These are phyloP conservation scores for Bombus confusus DNA, from an alignment of 1,140 invertebrate species.

Conservation along the genomic window DNA sequence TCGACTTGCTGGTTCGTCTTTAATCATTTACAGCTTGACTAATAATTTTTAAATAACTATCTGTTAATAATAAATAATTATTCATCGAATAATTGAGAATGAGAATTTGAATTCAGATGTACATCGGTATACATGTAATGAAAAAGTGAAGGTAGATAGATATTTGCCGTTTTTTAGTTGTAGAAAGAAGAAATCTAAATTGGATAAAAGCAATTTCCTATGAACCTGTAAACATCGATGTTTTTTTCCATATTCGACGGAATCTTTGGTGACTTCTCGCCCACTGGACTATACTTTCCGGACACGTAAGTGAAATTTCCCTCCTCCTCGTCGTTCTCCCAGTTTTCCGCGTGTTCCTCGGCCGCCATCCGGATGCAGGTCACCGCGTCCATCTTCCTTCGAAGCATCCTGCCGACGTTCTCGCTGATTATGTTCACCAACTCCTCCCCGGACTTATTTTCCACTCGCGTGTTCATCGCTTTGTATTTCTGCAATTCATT, in stretches of 20 bases:
- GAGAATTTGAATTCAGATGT: neutral
- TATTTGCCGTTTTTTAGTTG: neutral
- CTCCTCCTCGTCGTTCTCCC: slow-evolving; percentile 75
- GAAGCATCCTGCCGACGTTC: slow-evolving; percentile 89
- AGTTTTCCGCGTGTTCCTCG: slow-evolving; percentile 85
- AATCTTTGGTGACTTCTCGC: slow-evolving; percentile 40
- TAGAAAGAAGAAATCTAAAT: neutral
- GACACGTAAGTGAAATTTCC: slow-evolving; percentile 86
- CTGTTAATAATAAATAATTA: too few species aligned
- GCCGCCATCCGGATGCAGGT: slow-evolving; percentile 89
- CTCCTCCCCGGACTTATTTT: slow-evolving; percentile 88
- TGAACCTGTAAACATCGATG: slow-evolving; percentile 67
- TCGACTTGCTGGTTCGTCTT: too few species aligned
- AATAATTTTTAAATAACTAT: neutral
- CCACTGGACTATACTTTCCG: slow-evolving; percentile 86
- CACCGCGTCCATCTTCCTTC: slow-evolving; percentile 92
- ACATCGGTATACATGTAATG: too few species aligned
- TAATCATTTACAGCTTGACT: neutral
- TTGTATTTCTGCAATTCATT: slow-evolving; percentile 86
- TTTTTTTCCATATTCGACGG: slow-evolving; percentile 63
- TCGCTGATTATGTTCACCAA: slow-evolving; percentile 89
- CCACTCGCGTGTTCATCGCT: slow-evolving; percentile 88
- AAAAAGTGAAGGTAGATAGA: neutral
- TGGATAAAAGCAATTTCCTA: neutral
- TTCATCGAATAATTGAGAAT: neutral